A percentile compares a stretch with the other conserved stretches of the same genome.
Conservation (phyloP, 2,113 vertebrate genomes). For the Chelonoidis abingdonii region DNA sequence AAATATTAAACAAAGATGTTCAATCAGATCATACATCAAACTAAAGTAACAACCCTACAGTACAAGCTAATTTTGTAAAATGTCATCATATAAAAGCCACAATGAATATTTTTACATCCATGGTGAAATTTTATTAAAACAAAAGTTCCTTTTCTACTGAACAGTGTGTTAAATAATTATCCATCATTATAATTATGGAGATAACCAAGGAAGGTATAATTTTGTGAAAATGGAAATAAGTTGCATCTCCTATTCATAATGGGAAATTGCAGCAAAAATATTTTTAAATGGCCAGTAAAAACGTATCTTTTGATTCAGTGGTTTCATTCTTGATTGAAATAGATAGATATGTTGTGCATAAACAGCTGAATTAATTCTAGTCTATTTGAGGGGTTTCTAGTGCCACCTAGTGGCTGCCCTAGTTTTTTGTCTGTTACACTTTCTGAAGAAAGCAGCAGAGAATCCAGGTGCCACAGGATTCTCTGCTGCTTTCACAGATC, state of each 20-base stretch:
- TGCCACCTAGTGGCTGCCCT: slow-evolving; percentile 80
- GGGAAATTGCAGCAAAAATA: background rate
- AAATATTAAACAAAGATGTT: background rate
- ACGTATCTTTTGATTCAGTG: background rate
- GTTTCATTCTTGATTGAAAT: background rate
- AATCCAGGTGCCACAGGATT: too few species aligned
- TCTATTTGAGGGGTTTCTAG: slow-evolving; percentile 73
- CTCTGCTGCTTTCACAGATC: too few species aligned
- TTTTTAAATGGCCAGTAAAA: background rate
- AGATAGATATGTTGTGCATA: rapidly evolving
- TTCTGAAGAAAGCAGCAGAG: too few species aligned
- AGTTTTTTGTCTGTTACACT: rapidly evolving
- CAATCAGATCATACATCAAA: background rate
- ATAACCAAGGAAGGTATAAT: background rate
- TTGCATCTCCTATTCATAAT: background rate
- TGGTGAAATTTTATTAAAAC: background rate
- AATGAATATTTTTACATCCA: background rate
- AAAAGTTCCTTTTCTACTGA: background rate
- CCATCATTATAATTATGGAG: background rate
- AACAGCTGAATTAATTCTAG: rapidly evolving
- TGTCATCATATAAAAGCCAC: background rate
- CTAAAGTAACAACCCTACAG: background rate
- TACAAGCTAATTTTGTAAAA: background rate
- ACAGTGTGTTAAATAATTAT: background rate
- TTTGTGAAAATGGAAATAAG: background rate